Percentiles rank a stretch among this genome's conserved stretches.
phyloP scores from a whole-genome alignment of 2,797 vertebrate species.

The Megaceryle alcyon region DNA sequence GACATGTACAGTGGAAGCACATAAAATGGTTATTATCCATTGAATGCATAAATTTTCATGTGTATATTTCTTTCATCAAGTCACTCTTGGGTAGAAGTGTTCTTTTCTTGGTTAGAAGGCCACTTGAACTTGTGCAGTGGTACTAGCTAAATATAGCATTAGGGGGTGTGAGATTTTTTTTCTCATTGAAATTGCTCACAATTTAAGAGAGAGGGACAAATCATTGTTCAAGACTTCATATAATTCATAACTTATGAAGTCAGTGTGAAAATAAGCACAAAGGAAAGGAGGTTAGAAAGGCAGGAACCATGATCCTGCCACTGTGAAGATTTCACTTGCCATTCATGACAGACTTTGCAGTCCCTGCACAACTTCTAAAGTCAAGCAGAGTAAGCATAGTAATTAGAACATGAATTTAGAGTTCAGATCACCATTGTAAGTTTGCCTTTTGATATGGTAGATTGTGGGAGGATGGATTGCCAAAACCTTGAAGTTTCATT shows the following conservation, averaged over 20 bases:
- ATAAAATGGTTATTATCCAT: slow-evolving; percentile 10
- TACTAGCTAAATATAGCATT: neutral
- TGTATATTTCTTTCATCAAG: neutral
- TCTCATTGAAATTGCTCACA: neutral
- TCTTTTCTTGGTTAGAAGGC: neutral
- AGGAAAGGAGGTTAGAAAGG: neutral
- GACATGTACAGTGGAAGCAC: neutral
- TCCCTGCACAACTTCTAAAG: neutral
- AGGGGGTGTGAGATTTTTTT: neutral
- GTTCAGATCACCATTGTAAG: neutral
- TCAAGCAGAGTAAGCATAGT: neutral
- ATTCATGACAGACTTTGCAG: neutral
- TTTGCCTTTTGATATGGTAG: neutral
- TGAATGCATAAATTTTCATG: slow-evolving; percentile 1
- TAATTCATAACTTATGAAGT: neutral
- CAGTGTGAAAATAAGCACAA: neutral
- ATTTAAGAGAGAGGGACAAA: neutral
- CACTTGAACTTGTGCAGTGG: neutral
- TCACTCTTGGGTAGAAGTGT: neutral
- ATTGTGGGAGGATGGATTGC: slow-evolving; percentile 4
- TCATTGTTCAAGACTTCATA: neutral
- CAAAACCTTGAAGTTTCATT: slow-evolving; percentile 31
- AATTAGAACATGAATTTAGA: slow-evolving; percentile 37
- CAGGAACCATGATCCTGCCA: neutral
- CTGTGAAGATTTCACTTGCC: neutral